phyloP scores from a whole-genome alignment of 2,797 vertebrate genomes.

The Centropyge bicolor region DNA sequence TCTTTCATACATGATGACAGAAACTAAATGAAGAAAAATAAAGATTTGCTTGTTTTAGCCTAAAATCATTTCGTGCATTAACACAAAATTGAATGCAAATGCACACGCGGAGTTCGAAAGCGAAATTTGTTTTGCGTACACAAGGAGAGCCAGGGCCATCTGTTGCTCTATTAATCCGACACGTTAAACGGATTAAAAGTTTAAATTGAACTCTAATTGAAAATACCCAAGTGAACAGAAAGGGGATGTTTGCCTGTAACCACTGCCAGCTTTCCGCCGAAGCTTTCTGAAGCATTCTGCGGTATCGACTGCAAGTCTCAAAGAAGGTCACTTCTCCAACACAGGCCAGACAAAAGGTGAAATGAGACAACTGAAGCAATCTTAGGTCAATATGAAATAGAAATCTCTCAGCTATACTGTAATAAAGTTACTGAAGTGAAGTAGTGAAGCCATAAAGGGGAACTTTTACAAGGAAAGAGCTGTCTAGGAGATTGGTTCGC shows the following conservation, averaged over 20 bases:
- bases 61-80: conserved; percentile 8
- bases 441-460: conserved; percentile 90
- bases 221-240: conserved; percentile 79
- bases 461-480: conserved; percentile 93
- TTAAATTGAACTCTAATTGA: conserved; percentile 89
- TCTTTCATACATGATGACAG: conserved; percentile 6
- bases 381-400: conserved; percentile 97
- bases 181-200: conserved; percentile 72
- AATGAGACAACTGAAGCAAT: conserved; percentile 98
- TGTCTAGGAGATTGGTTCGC: conserved; percentile 87
- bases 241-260: conserved; percentile 81
- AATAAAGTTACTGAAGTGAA: conserved; percentile 98
- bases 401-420: conserved; percentile 96
- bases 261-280: conserved; percentile 76
- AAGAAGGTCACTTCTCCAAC: conserved; percentile 95
- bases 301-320: conserved; percentile 93
- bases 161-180: conserved; percentile 76
- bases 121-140: conserved; percentile 72
- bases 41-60: conserved; percentile 16
- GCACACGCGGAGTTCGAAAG: conserved; percentile 60
- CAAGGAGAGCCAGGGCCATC: conserved; percentile 65
- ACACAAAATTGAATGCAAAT: conserved; percentile 26
- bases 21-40: not conserved
- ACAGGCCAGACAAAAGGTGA: conserved; percentile 96
- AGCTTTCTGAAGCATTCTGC: conserved; percentile 83